phyloP scores from a whole-genome alignment of 2,797 vertebrate species.

The Myripristis murdjan region DNA sequence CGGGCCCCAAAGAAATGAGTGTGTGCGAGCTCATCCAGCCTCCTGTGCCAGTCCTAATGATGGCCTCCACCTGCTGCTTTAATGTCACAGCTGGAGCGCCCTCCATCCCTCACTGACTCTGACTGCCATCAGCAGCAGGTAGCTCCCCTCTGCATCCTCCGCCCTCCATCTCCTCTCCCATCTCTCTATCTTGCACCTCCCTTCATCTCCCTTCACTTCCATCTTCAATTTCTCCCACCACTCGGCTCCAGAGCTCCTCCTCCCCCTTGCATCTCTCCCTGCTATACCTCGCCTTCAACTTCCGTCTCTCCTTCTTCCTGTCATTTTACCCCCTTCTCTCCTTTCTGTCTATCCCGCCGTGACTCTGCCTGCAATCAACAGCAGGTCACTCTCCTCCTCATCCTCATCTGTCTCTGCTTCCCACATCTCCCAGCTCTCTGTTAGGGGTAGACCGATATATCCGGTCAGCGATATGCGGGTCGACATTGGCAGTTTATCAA shows the following conservation, averaged over 20 bases:
- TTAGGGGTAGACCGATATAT: no score
- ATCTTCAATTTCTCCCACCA: constrained; percentile 59
- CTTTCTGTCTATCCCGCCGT: neutral
- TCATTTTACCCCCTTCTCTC: neutral
- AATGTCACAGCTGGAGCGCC: constrained; percentile 98
- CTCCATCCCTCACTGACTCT: constrained; percentile 93
- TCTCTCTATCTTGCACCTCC: constrained; percentile 40
- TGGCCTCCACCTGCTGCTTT: constrained; percentile 99
- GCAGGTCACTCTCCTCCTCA: neutral
- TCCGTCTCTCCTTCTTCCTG: neutral
- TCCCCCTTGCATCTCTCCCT: constrained; percentile 41
- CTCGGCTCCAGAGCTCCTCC: constrained; percentile 49
- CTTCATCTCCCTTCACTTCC: constrained; percentile 65
- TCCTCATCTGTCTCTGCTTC: neutral
- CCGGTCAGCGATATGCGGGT: no score
- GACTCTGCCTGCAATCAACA: constrained; percentile 1
- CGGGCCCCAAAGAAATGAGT: constrained; percentile 93
- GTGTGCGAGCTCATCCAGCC: constrained; percentile 92
- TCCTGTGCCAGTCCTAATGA: constrained; percentile 98
- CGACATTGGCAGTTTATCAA: no score
- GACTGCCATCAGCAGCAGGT: constrained; percentile 84
- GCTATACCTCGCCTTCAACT: neutral
- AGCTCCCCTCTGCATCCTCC: constrained; percentile 69
- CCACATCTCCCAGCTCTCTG: neutral
- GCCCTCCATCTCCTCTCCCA: constrained; percentile 60